phyloP scores from a whole-genome alignment of 2,888 invertebrate genomes.

The Operophtera brumata region DNA sequence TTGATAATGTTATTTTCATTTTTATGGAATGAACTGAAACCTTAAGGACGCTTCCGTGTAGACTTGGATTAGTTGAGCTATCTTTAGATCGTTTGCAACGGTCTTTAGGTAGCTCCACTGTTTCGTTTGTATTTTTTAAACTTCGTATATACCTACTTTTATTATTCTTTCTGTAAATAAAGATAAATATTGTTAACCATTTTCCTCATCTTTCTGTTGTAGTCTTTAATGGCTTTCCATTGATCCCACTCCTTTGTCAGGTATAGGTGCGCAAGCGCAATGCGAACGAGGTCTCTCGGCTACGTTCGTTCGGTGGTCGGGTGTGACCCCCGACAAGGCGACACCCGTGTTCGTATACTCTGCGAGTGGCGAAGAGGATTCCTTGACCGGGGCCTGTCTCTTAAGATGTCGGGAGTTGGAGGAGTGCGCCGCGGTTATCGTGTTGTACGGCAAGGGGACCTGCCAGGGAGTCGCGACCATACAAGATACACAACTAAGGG shows the following conservation, averaged over 20 bases:
- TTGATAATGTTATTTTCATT: background rate
- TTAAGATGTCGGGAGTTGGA: slow-evolving; percentile 68
- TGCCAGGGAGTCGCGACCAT: slow-evolving; percentile 68
- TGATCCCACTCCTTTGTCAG: slow-evolving; percentile 37
- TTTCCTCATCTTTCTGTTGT: background rate
- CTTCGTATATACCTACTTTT: too few species aligned
- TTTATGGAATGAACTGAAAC: background rate
- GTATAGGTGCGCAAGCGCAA: slow-evolving; percentile 49
- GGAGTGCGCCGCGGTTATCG: slow-evolving; percentile 73
- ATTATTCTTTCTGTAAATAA: background rate
- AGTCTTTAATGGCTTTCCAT: slow-evolving; percentile 5
- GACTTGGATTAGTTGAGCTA: too few species aligned
- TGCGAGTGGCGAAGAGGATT: slow-evolving; percentile 70
- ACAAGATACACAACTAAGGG: slow-evolving; percentile 46
- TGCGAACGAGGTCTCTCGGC: slow-evolving; percentile 52
- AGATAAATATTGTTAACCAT: background rate
- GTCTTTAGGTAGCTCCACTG: too few species aligned
- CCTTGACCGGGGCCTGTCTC: slow-evolving; percentile 66
- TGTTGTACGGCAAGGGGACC: slow-evolving; percentile 70
- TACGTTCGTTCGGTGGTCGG: slow-evolving; percentile 68
- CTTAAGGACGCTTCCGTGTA: too few species aligned
- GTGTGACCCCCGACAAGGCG: slow-evolving; percentile 58
- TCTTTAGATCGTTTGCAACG: too few species aligned
- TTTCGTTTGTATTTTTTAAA: too few species aligned
- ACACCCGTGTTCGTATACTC: slow-evolving; percentile 72